Evolutionary conservation across 2,113 vertebrate species (phyloP).

Genomic region (Tiliqua scincoides): DNA sequence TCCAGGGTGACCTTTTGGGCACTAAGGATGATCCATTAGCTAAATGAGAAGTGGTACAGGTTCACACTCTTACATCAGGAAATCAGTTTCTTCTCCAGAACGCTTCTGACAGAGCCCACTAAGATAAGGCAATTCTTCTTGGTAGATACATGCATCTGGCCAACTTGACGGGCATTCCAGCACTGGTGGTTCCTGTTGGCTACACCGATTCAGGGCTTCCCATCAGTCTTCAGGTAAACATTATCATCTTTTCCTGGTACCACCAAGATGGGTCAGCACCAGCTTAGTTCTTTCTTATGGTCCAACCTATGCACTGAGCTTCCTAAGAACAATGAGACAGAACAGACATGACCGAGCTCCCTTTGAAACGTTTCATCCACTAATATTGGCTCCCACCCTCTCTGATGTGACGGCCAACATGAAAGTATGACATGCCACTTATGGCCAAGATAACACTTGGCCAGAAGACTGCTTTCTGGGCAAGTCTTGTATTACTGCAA

Average conservation of each 20-base stretch:
- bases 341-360: background rate
- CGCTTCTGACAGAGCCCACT: background rate
- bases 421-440: background rate
- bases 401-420: background rate
- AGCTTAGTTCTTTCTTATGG: background rate
- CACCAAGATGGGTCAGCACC: background rate
- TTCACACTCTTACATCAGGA: background rate
- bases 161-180: slow-evolving; percentile 73
- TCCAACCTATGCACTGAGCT: background rate
- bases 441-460: background rate
- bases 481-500: background rate
- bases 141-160: slow-evolving; percentile 70
- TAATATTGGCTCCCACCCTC: background rate
- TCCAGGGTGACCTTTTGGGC: background rate
- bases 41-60: background rate
- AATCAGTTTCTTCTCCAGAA: background rate
- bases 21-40: background rate
- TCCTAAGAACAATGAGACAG: background rate
- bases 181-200: slow-evolving; percentile 68
- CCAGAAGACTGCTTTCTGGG: background rate
- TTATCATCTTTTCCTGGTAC: background rate
- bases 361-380: too few species aligned
- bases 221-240: slow-evolving; percentile 60
- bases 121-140: background rate
- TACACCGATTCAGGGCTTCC: slow-evolving; percentile 68